phyloP scores from a whole-genome alignment of 1,140 invertebrate species.

The Ptiloglossa arizonensis region DNA sequence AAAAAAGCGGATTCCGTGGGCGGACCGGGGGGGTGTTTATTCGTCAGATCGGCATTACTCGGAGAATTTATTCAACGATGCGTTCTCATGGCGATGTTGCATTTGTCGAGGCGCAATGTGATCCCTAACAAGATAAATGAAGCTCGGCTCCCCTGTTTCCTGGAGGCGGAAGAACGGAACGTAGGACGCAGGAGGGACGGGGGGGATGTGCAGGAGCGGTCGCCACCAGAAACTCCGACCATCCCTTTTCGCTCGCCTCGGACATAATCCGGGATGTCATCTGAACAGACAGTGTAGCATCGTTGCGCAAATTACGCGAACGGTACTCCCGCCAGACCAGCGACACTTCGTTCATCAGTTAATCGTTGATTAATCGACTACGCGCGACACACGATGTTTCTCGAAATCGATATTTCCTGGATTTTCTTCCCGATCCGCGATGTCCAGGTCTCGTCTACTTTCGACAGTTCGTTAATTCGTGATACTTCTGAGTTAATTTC shows the following conservation, averaged over 20 bases:
- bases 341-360: slow-evolving; percentile 22
- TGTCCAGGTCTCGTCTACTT: neutral
- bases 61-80: slow-evolving; percentile 61
- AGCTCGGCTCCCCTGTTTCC: slow-evolving; percentile 50
- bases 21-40: slow-evolving; percentile 48
- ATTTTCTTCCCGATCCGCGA: neutral
- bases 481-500: no score
- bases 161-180: slow-evolving; percentile 24
- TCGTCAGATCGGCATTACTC: slow-evolving; percentile 33
- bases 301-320: slow-evolving; percentile 55
- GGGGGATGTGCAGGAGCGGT: neutral
- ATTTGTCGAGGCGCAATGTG: slow-evolving; percentile 70
- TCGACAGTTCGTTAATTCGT: no score
- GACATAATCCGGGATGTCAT: slow-evolving; percentile 56
- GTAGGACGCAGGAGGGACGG: slow-evolving; percentile 47
- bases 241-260: slow-evolving; percentile 37
- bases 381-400: neutral
- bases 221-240: slow-evolving; percentile 10
- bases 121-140: slow-evolving; percentile 72
- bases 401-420: neutral
- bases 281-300: slow-evolving; percentile 21
- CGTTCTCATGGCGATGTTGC: slow-evolving; percentile 60
- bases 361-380: slow-evolving; percentile 27
- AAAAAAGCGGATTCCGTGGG: slow-evolving; percentile 46
- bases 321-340: neutral